phyloP scores from a whole-genome alignment of 2,888 invertebrate species.

The Ephialtes manifestator region DNA sequence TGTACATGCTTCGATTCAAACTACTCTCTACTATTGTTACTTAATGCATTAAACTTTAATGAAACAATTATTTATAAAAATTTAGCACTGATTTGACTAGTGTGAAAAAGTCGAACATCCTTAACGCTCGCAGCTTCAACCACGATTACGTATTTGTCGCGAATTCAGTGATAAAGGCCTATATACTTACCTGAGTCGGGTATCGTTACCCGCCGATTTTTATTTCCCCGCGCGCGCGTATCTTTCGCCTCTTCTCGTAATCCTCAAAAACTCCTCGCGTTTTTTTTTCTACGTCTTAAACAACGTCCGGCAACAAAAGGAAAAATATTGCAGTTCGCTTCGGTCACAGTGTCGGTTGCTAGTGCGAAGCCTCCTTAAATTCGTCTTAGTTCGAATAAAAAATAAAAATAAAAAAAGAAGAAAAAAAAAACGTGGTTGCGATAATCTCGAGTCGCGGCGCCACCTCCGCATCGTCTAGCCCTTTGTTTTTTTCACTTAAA shows the following conservation, averaged over 20 bases:
- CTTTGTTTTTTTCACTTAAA: slow-evolving; percentile 5
- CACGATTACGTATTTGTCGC: slow-evolving; percentile 69
- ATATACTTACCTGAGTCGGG: slow-evolving; percentile 83
- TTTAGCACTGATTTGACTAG: too few relatives aligned
- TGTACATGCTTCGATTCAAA: too few relatives aligned
- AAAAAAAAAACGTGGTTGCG: background rate
- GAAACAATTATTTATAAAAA: too few relatives aligned
- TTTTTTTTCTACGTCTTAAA: background rate
- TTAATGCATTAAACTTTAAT: too few relatives aligned
- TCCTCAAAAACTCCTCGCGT: background rate
- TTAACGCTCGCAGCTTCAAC: slow-evolving; percentile 52
- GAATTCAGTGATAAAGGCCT: slow-evolving; percentile 79
- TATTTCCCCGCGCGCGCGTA: background rate
- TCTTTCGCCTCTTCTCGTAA: too few relatives aligned
- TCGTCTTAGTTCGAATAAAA: background rate
- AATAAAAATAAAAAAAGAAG: too few relatives aligned
- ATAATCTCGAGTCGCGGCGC: background rate
- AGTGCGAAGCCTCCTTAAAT: background rate
- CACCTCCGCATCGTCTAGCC: slow-evolving; percentile 15
- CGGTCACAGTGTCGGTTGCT: background rate
- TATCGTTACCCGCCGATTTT: slow-evolving; percentile 42
- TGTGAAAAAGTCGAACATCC: too few relatives aligned
- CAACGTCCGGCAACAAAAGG: background rate
- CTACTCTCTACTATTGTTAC: too few relatives aligned
- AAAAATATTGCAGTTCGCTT: slow-evolving; percentile 24